A percentile compares a stretch with the other conserved stretches of the same genome.
phyloP scores from a whole-genome alignment of 2,797 vertebrate genomes.

The Acrossocheilus wenchowensis region DNA sequence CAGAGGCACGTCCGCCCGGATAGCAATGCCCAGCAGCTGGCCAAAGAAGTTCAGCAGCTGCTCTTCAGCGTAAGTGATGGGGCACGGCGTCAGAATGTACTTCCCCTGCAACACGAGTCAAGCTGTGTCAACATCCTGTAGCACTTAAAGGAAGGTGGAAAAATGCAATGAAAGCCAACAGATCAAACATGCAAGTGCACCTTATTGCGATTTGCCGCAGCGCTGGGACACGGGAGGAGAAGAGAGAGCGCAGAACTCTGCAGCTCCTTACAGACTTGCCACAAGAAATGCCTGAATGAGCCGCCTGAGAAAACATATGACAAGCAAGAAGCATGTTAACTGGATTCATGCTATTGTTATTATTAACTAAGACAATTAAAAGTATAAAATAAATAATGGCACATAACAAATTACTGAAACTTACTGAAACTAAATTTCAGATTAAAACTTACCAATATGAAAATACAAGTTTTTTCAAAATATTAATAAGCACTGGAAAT shows the following conservation, averaged over 20 bases:
- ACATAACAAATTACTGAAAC: not conserved
- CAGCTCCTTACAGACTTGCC: slow-evolving; percentile 98
- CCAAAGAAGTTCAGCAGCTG: slow-evolving; percentile 96
- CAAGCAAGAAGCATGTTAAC: not conserved
- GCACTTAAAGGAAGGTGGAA: not conserved
- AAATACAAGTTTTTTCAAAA: not conserved
- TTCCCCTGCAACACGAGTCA: slow-evolving; percentile 82
- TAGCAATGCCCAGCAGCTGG: slow-evolving; percentile 93
- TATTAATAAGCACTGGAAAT: not conserved
- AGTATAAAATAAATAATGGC: not conserved
- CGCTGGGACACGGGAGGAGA: slow-evolving; percentile 92
- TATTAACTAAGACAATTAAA: not conserved
- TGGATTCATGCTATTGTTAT: not conserved
- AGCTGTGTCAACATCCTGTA: not conserved
- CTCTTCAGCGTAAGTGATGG: slow-evolving; percentile 94
- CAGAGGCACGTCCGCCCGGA: slow-evolving; percentile 94
- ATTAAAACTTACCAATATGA: not conserved
- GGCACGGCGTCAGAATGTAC: slow-evolving; percentile 91
- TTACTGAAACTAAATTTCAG: not conserved
- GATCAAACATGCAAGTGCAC: slow-evolving; percentile 67
- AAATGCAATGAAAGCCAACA: not conserved
- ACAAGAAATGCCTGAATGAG: slow-evolving; percentile 98
- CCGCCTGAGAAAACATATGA: slow-evolving; percentile 81
- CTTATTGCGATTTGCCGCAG: slow-evolving; percentile 96
- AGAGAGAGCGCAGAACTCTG: slow-evolving; percentile 95